Evolutionary conservation across 1,140 invertebrate species (phyloP), one percentile per base, ranked within the genome.

Genomic region (Cyphomyrmex costatus): DNA sequence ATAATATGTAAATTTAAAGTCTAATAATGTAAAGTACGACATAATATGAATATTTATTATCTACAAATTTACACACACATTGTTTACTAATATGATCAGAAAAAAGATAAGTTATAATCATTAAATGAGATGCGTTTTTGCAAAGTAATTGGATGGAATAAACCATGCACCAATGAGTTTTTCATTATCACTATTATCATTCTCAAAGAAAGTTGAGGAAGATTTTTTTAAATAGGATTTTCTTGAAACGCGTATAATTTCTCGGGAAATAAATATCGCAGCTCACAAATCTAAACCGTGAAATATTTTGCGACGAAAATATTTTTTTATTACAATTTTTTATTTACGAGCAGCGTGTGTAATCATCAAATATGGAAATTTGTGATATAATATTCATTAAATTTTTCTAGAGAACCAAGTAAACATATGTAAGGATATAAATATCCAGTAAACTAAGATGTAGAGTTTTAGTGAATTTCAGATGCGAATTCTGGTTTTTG

Each of bases 371-470:
- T 60, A 76, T 60, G 42, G 2, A 76, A 73, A 58, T 56, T 4
- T 27, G 24, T 51, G 21, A 74, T 61, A 58, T 60, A 27, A 76
- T 42, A 76, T 42, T 60, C 2, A 60, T 60, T 60, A 76, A 60
- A 42, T 60, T 60, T 60, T 6, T 30, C 10, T 21, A 16, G 61
- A 33, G 21, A 30, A 27, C 7, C 16, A 21, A 61, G 24, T 61
- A 46, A 61, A 61, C 8, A 19, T 42, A 30, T 73, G 3, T 73
- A 51, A 27, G 10, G 16, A 56, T 49, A 30, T 30, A 61, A 42
- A n/a, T 42, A 60, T 77, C 33, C 12, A 46, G 4, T 24, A 61
- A 77, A 61, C 3, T 21, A 30, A 27, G 21, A 42, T 27, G 24
- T 58, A 42, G 33, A 51, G n/a, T 65, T 30, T 21, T 8, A 78